Evolutionary conservation across 2,888 invertebrate genomes (phyloP), one percentile per base, ranked within the genome.

Genomic region (Endomychus coccineus): DNA sequence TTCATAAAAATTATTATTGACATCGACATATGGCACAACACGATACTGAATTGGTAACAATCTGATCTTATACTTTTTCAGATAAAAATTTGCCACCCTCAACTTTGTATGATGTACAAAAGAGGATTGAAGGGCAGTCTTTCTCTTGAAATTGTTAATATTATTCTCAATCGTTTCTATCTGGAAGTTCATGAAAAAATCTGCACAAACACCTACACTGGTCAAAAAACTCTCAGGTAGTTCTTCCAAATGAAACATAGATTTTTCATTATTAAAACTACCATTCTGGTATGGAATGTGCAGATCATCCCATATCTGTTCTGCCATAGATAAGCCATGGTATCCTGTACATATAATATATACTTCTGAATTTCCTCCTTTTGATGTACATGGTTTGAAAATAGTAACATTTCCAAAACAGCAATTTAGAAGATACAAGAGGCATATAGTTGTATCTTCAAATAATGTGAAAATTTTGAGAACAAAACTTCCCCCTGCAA

Each of bases 311-410:
- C 58, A 60, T 16, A 62, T 38, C 4, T 42, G 15, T 9, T 37
- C 28, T 14, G 57, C 22, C n/a, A 35, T 10, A 4, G 65, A 46
- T 9, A 49, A 52, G 2, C 78, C 78, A 48, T 70, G 70, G 55
- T 74, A 85, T 13, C 70, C 68, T 15, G 78, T 59, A 52, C 85
- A 87, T 16, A 95, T 69, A 0, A 91, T 74, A 58, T 96, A 96
- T 0, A 87, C 77, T 66, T 96, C 96, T 0, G 95, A 95, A 65
- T 96, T 96, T 4, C 95, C 95, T 55, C 85, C 82, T 58, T 90
- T 88, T n/a, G 95, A 95, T 0, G 89, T 87, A 1, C 79, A 81
- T 0, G 96, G 95, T 61, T 96, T 96, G 58, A 80, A 85, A 11
- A 88, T 70, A 47, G 77, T 70, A 0, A 95, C 79, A 57, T 77